phyloP scores from a whole-genome alignment of 53 echinoderm and acorn worm species.

The Hippasteria phrygiana region DNA sequence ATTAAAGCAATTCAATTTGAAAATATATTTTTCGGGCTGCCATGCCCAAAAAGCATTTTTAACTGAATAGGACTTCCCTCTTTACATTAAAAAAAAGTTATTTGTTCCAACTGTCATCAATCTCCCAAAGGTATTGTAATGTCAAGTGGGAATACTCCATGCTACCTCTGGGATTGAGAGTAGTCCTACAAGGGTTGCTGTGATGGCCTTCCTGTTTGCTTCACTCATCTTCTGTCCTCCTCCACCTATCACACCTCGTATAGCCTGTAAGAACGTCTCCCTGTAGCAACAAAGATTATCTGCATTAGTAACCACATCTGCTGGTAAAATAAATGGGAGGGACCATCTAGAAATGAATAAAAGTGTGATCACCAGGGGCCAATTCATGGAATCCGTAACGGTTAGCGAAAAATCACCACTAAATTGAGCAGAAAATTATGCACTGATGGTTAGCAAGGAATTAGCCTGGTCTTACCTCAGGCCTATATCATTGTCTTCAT shows the following conservation, averaged over 20 bases:
- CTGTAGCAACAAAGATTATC: slow-evolving; percentile 53
- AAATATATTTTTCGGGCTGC: too few species aligned
- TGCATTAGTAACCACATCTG: background rate
- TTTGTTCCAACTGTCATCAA: background rate
- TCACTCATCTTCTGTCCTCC: slow-evolving; percentile 97
- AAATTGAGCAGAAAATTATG: too few species aligned
- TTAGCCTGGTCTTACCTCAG: slow-evolving; percentile 75
- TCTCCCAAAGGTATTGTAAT: background rate
- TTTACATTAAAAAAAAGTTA: too few species aligned
- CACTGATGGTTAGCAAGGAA: too few species aligned
- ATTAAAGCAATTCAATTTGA: too few species aligned
- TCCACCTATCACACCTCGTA: slow-evolving; percentile 86
- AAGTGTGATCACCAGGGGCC: background rate
- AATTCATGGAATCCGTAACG: background rate
- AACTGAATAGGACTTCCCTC: background rate
- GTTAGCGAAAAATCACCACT: background rate
- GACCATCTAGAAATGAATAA: background rate
- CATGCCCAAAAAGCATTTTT: too few species aligned
- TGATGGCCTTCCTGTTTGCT: slow-evolving; percentile 85
- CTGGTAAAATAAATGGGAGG: background rate
- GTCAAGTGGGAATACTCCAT: background rate
- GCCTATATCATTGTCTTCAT: slow-evolving; percentile 87
- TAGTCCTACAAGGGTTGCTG: slow-evolving; percentile 73
- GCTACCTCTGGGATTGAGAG: slow-evolving; percentile 83
- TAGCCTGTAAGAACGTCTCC: slow-evolving; percentile 94